phyloP scores from a whole-genome alignment of 2,113 vertebrate genomes.

The Calyptomena viridis region DNA sequence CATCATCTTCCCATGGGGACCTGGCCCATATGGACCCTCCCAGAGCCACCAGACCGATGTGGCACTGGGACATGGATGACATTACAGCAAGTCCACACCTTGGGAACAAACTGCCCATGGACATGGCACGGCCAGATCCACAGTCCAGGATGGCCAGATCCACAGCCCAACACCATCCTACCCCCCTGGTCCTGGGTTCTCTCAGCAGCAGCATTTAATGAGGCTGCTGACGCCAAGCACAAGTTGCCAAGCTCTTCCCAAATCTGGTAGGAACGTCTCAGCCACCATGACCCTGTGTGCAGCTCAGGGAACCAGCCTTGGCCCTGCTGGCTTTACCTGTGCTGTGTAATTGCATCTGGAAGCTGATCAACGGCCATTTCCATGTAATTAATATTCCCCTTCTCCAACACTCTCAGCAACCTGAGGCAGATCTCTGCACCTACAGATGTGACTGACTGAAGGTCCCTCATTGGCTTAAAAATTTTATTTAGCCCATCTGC shows the following conservation, averaged over 20 bases:
- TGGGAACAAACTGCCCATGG: neutral
- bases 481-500: neutral
- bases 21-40: neutral
- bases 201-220: neutral
- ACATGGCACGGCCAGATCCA: neutral
- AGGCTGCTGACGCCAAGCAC: neutral
- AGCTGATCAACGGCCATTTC: neutral
- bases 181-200: accelerated
- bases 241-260: neutral
- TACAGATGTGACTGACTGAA: accelerated
- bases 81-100: neutral
- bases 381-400: accelerated
- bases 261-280: neutral
- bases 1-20: neutral
- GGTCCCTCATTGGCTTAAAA: neutral
- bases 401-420: neutral
- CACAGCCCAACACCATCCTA: neutral
- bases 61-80: neutral
- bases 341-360: neutral
- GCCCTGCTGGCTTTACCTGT: accelerated
- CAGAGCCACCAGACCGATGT: neutral
- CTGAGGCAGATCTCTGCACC: neutral
- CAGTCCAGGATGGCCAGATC: neutral
- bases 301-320: neutral
- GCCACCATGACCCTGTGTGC: neutral